Base-by-base conservation (phyloP, 2,888 invertebrate genomes). In the Hylaea fasciaria region DNA sequence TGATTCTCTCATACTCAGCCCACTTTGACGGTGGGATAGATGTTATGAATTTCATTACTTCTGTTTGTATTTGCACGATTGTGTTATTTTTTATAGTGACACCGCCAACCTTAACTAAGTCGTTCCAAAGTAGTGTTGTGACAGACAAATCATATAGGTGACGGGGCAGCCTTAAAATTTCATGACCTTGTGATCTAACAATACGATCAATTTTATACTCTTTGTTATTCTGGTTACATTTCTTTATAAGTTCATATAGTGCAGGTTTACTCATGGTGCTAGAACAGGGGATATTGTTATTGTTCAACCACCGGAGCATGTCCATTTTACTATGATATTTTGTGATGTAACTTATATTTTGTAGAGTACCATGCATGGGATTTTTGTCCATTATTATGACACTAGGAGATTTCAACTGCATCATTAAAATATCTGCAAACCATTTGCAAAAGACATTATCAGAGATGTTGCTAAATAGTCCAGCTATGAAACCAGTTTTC, bases 341-440 rank as follows among this genome's bases (percentile, higher is more conserved):
- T 10, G 80, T 76, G 35, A 86, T 73, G 8, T 61, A 11, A 14
- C 51, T 53, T 14, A 73, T 65, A 17, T 64, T 53, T 17, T 66
- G 61, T 0, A 54, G 9, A 46, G 57, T 61, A 17, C 75, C 74
- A 66, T 79, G 79, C 11, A 82, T 55, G 13, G 71, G 69, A 61
- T 73, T 76, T 35, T 74, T 75, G 53, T 82, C 76, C 63, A 87
- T 73, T 16, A 87, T 65, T 51, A 87, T 68, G n/a, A 79, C 62
- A 63, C 81, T 79, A 11, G 70, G 67, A 9, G 66, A 65, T 53
- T 65, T 59, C 14, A 87, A 62, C 7, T 40, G 32, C 17, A 70
- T 64, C 10, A 84, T 37, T 13, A 86, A 64, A 28, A 82, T 69
- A 55, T 81, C 76, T 56, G 65, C 64, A n/a, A 87, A 46, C 87